Base-by-base conservation (phyloP, 2,113 vertebrate genomes). In the Dryoscopus gambensis region DNA sequence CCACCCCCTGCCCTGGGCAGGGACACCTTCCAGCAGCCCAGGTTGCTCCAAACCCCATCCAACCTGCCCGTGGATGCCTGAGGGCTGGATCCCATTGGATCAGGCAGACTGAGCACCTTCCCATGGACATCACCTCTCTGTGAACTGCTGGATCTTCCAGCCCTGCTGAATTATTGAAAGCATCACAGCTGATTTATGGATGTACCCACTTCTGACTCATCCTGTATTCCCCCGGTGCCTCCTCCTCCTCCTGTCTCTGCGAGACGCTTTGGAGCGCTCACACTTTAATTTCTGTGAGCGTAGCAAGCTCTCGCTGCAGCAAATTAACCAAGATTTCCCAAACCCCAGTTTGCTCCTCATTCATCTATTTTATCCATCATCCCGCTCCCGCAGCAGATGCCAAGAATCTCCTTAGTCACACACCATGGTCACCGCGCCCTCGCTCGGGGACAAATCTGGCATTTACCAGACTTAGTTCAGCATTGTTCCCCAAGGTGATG, bases 311-410 rank as follows among this genome's bases (percentile, higher is more conserved):
- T 75, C 5, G 18, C 64, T 40, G 57, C 71, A 46, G 75, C 35
- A 92, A 88, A 94, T 92, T 57, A 79, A 77, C 35, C 52, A 73
- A 50, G 67, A 37, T 83, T 68, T 44, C 47, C 76, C 49, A 85
- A 94, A 21, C 5, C 37, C 42, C 49, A 1, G 60, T 49, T 87
- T 60, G 19, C 57, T 69, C 40, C 50, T 65, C 75, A 33, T 79
- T 71, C 85, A 15, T 69, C 28, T 23, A 0, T 31, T 49, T 88
- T 37, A 33, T 59, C 53, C 15, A 1, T 35, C 62, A 3, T 33
- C 28, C 46, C 1, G 9, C 81, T 95, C 70, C 91, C 0, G 0
- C 3, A 37, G 70, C 57, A 67, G 76, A 39, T 46, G 84, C 75
- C 44, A 30, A 31, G 49, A 60, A 73, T 23, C 62, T 79, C 49